Evolutionary conservation across 2,888 invertebrate genomes (phyloP), one percentile per base, ranked within the genome.

Genomic region (Agriopis leucophaearia): DNA sequence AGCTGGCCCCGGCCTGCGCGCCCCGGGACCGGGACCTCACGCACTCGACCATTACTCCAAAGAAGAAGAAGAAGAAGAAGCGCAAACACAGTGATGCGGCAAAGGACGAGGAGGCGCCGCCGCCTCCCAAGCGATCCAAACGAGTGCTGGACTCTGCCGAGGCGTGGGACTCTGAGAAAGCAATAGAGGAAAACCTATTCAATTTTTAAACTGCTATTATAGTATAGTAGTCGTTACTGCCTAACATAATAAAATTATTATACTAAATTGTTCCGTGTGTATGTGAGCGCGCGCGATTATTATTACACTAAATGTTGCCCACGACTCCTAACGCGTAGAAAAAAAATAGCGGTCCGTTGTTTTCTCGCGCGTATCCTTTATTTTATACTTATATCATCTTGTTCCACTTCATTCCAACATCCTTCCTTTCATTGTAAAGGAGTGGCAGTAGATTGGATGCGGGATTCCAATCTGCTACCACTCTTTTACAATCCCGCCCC

Each of bases 101-200:
- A 12, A 44, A 50, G 6, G 56, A 61, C 8, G 27, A 57, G 9
- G 8, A 3, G 0, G 35, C 48, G 8, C 38, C 38, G 38, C 38
- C 8, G 12, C 59, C 10, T 5, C 36, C 12, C 4, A 66, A 66
- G 50, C 16, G 18, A 27, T 13, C 18, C 1, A 66, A 66, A 51
- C 51, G 45, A 27, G n/a, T 61, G 38, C 57, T 51, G 4, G 61
- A 50, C 45, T 66, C 66, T 35, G 82, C 81, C 40, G 88, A 85
- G 59, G 83, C 82, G 1, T 92, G 92, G 92, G 91, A 88, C 8
- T 91, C 90, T 0, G 91, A 89, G 70, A 83, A 87, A 74, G 89
- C 89, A 35, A 92, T 92, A 72, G 89, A 90, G 77, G 82, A 90
- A 77, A 92, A 85, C 74, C 85, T 92, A 56, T 92, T 92, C 80